Evolutionary conservation across 2,888 invertebrate species (phyloP).

Genomic region (Thereva unica): DNA sequence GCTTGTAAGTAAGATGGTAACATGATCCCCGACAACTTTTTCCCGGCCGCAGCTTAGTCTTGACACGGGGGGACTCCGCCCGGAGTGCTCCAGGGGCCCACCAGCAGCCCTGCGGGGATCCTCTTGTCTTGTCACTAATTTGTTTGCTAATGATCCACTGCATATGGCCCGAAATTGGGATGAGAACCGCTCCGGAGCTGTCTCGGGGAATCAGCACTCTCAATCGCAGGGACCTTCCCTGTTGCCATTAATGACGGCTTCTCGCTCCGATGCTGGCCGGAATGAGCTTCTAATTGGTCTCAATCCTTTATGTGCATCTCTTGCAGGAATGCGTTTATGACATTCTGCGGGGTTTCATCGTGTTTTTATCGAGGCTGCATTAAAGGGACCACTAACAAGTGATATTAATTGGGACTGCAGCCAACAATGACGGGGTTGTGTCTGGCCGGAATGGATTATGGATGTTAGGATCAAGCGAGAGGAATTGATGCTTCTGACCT

Average conservation of each 20-base stretch:
- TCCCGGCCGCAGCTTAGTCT: constrained; percentile 4
- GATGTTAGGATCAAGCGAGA: too few species aligned
- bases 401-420: constrained; percentile 11
- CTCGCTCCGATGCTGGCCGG: constrained; percentile 4
- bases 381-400: constrained; percentile 10
- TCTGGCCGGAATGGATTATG: too few species aligned
- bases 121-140: constrained; percentile 24
- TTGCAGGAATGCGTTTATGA: constrained; percentile 15
- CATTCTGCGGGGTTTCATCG: not conserved
- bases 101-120: not conserved
- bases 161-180: not conserved
- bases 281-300: constrained; percentile 12
- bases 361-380: too few species aligned
- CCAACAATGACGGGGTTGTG: too few species aligned
- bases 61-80: not conserved
- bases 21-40: constrained; percentile 22
- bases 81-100: not conserved
- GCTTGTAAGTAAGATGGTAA: constrained; percentile 21
- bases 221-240: not conserved
- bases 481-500: too few species aligned
- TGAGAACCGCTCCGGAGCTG: not conserved
- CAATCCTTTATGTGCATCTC: constrained; percentile 16
- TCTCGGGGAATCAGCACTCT: not conserved
- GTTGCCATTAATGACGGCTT: not conserved
- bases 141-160: constrained; percentile 26